Percentiles rank a stretch among this genome's conserved stretches.
Evolutionary conservation across 2,888 invertebrate species (phyloP).

Genomic region (Piscicola geometra): DNA sequence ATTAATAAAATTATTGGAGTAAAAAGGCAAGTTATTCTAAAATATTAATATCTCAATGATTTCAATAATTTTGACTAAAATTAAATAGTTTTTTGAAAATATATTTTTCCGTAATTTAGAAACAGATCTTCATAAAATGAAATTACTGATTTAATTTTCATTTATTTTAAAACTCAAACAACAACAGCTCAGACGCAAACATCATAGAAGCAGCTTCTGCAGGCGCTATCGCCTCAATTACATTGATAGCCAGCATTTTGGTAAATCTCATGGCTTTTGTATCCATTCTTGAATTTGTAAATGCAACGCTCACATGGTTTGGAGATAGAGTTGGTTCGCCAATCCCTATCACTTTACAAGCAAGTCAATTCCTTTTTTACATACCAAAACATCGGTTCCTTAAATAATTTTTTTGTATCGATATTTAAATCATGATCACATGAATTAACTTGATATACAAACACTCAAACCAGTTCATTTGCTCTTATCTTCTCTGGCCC

Average conservation of each 20-base stretch:
- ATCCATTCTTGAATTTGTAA: constrained; percentile 36
- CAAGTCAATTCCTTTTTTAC: not conserved
- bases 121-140: not conserved
- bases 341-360: constrained; percentile 39
- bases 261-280: constrained; percentile 37
- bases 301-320: constrained; percentile 39
- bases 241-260: constrained; percentile 47
- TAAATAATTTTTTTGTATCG: too few relatives aligned
- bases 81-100: constrained; percentile 12
- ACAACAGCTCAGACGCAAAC: constrained; percentile 7
- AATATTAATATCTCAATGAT: not conserved
- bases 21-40: too few relatives aligned
- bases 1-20: constrained; percentile 35
- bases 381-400: too few relatives aligned
- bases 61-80: not conserved
- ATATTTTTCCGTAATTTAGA: not conserved
- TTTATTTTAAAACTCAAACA: too few relatives aligned
- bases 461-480: too few relatives aligned
- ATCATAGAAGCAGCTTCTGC: constrained; percentile 37
- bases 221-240: constrained; percentile 39
- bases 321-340: constrained; percentile 39
- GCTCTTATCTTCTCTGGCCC: constrained; percentile 85
- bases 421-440: too few relatives aligned
- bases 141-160: too few relatives aligned
- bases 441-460: too few relatives aligned